phyloP scores from a whole-genome alignment of 2,797 vertebrate species.

The Helarctos malayanus region DNA sequence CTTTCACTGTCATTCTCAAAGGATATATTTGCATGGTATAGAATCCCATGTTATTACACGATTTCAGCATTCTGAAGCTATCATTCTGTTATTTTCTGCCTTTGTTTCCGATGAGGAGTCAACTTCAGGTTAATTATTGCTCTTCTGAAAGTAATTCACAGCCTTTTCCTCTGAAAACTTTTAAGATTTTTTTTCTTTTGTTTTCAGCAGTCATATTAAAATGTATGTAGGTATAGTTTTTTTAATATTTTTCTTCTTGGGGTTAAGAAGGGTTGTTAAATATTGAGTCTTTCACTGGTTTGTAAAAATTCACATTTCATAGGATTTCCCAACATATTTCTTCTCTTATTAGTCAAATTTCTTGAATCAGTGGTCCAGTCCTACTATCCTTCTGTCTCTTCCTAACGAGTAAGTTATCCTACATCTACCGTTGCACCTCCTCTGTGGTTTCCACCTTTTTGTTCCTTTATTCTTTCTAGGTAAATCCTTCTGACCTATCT shows the following conservation, averaged over 20 bases:
- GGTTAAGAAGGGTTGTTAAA: background rate
- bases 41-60: background rate
- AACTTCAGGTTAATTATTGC: background rate
- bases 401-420: background rate
- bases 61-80: background rate
- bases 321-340: background rate
- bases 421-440: background rate
- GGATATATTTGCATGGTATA: background rate
- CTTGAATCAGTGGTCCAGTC: background rate
- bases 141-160: constrained; percentile 21
- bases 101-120: background rate
- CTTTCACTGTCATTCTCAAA: background rate
- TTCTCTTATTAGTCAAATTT: background rate
- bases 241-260: background rate
- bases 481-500: background rate
- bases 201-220: background rate
- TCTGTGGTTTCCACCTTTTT: background rate
- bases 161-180: background rate
- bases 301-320: background rate
- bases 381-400: background rate
- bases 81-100: background rate
- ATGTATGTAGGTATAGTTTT: background rate
- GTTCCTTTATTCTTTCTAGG: background rate
- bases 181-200: background rate
- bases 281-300: background rate